Evolutionary conservation across 2,113 vertebrate genomes (phyloP), one percentile per base, ranked within the genome.

Genomic region (Callaeas wilsoni): DNA sequence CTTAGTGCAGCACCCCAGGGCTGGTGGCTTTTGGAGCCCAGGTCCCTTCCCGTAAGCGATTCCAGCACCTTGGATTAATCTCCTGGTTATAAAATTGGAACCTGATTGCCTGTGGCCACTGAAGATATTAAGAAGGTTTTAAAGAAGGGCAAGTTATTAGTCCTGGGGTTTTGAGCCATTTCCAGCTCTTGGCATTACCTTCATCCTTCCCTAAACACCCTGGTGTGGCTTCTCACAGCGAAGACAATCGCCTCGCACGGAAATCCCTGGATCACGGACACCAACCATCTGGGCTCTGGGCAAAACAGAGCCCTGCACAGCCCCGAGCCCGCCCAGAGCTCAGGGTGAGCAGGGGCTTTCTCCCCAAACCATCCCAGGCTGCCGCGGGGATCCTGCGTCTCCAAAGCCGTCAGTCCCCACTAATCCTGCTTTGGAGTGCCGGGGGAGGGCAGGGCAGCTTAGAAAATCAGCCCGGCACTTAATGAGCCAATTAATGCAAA

Each of bases 311-410:
- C 55, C 57, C 82, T 6, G 2, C 78, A 41, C 78, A 68, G 93
- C 53, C 57, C 65, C 71, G 83, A 56, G 76, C 65, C 62, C 3
- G 0, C 18, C 33, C 8, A 1, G 46, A 0, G 83, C 63, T 57
- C 55, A 0, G 0, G 0, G 17, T 0, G 5, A 81, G 50, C 41
- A 0, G 10, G 60, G 17, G 8, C 3, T 53, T 67, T 33, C 50
- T 69, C 68, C 63, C 3, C 16, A 74, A 12, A 39, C 74, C 70
- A 26, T 20, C 53, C 53, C 73, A 7, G n/a, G 60, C 67, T 84
- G 60, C 73, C 55, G n/a, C 10, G 2, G 56, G 57, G 33, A 44
- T 62, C 64, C 32, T 4, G 32, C 0, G 0, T 50, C 49, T 49
- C 90, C 4, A 1, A 5, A 47, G 32, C 2, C 2, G 0, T 41